Conservation (phyloP, 1,140 invertebrate genomes). For the Patella vulgata region DNA sequence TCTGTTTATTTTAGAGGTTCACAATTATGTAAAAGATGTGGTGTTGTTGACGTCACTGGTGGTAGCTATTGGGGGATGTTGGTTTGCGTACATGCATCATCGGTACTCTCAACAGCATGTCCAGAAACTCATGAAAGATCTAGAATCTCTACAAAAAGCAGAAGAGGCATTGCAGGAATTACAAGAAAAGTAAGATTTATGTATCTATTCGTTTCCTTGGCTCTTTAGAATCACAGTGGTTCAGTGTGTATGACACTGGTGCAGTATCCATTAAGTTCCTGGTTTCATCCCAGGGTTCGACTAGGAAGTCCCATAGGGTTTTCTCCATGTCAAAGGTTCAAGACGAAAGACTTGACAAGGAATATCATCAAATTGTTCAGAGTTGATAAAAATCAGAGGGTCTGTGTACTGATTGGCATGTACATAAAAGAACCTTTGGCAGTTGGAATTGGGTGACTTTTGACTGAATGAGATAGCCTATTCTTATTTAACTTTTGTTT, state of each 20-base stretch:
- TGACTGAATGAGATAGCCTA: too few species aligned
- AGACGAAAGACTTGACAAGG: too few species aligned
- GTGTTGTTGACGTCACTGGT: conserved; percentile 83
- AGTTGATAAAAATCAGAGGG: too few species aligned
- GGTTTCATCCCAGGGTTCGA: not conserved
- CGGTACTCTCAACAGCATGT: conserved; percentile 86
- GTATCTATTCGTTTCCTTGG: too few species aligned
- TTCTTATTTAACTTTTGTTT: too few species aligned
- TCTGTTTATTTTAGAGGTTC: conserved; percentile 70
- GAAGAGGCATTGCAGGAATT: conserved; percentile 86
- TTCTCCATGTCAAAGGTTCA: too few species aligned
- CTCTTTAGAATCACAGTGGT: too few species aligned
- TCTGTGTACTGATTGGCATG: too few species aligned
- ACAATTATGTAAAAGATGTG: conserved; percentile 86
- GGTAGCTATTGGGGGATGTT: conserved; percentile 86
- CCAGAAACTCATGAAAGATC: conserved; percentile 88
- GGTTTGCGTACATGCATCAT: conserved; percentile 89
- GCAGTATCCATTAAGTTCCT: not conserved
- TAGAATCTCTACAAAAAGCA: conserved; percentile 90
- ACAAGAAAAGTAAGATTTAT: conserved; percentile 70
- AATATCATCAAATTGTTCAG: too few species aligned
- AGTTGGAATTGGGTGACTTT: too few species aligned
- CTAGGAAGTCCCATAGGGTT: too few species aligned
- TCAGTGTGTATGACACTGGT: not conserved
- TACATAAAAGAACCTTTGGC: too few species aligned